These are phyloP conservation scores for Sycophila sp. DNA, from an alignment of 1,140 invertebrate genomes.

Conservation along the genomic window DNA sequence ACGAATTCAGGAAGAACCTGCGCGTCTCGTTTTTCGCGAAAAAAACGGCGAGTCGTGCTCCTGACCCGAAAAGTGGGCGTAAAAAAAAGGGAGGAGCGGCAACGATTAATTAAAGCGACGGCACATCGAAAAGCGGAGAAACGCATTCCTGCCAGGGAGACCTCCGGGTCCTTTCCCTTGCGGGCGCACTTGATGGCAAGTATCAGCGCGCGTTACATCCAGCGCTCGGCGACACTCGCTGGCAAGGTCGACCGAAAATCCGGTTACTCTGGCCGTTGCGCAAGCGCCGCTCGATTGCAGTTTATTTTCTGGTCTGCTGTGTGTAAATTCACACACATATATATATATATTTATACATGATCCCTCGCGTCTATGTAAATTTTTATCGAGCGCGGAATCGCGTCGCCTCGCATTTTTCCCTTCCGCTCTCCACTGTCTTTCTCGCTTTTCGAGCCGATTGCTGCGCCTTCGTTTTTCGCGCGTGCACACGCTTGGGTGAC, in stretches of 20 bases:
- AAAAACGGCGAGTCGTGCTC: too few species aligned
- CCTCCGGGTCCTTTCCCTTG: background rate
- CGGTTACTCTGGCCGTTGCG: slow-evolving; percentile 22
- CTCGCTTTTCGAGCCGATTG: background rate
- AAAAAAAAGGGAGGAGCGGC: too few species aligned
- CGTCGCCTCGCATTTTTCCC: background rate
- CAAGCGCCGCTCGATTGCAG: slow-evolving; percentile 33
- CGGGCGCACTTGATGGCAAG: background rate
- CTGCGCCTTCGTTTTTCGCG: background rate
- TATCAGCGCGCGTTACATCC: background rate
- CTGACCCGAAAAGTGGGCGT: too few species aligned
- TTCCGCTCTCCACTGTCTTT: background rate
- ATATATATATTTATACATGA: background rate
- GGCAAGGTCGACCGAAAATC: slow-evolving; percentile 38
- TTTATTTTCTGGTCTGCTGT: slow-evolving; percentile 1
- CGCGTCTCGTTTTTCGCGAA: too few species aligned
- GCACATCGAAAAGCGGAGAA: too few species aligned
- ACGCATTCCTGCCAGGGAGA: too few species aligned
- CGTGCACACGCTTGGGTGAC: too few species aligned
- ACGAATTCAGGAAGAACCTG: too few species aligned
- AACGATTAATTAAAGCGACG: too few species aligned
- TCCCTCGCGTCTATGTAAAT: slow-evolving; percentile 10
- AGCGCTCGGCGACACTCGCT: background rate
- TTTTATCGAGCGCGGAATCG: slow-evolving; percentile 13
- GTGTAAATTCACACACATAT: background rate